Percentiles rank a stretch among this genome's conserved stretches.
phyloP scores from a whole-genome alignment of 2,797 vertebrate genomes.

The Helostoma temminkii region DNA sequence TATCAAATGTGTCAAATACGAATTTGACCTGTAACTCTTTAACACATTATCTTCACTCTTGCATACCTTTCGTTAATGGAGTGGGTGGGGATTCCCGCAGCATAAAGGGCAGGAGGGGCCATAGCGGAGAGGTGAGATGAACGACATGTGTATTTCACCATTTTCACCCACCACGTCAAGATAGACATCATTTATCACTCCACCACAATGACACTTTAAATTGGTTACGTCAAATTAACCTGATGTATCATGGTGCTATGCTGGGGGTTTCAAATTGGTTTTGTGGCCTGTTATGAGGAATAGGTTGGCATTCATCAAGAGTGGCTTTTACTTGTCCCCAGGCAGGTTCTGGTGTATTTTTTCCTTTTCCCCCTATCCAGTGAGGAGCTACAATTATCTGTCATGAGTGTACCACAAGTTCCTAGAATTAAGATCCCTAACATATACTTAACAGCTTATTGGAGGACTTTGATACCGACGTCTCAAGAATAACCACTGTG shows the following conservation, averaged over 20 bases:
- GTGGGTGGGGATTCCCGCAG: not conserved
- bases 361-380: conserved; percentile 4
- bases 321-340: conserved; percentile 53
- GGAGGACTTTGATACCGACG: not conserved
- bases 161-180: conserved; percentile 64
- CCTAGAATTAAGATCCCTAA: not conserved
- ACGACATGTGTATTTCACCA: conserved; percentile 64
- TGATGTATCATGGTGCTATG: conserved; percentile 76
- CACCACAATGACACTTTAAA: conserved; percentile 74
- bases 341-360: conserved; percentile 27
- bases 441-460: not conserved
- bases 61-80: not conserved
- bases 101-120: conserved; percentile 35
- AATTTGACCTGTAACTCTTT: not conserved
- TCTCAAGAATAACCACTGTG: not conserved
- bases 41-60: conserved; percentile 27
- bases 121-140: conserved; percentile 59
- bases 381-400: not conserved
- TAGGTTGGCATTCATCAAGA: conserved; percentile 61
- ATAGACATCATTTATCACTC: conserved; percentile 65
- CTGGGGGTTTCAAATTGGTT: conserved; percentile 77
- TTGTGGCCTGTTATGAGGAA: conserved; percentile 72
- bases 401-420: not conserved
- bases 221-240: conserved; percentile 83
- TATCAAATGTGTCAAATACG: not conserved